Evolutionary conservation across 2,888 invertebrate species (phyloP), one percentile per base, ranked within the genome.

Genomic region (Drosophila quinaria): DNA sequence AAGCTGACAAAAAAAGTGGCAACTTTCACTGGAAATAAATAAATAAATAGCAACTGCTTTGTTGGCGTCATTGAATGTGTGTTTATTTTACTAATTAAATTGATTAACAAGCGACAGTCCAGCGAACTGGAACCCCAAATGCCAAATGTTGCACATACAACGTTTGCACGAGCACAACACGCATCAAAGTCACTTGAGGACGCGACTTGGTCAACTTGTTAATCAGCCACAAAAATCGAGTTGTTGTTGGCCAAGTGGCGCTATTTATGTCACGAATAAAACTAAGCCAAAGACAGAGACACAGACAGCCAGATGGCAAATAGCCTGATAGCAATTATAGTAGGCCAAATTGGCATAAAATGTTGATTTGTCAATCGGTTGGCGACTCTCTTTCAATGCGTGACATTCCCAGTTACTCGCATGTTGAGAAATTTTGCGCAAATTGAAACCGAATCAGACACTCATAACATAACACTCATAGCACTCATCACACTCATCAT

Each of bases 41-140:
- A 55, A 73, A 64, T 52, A 56, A 66, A 70, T 78, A 74, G 61
- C 60, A 77, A 65, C 44, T 33, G 33, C 17, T 50, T 61, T 50
- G 35, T 19, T 52, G 15, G 9, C 51, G 42, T 29, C 44, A 37
- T 9, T 61, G 58, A 47, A 56, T 85, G 67, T 87, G 80, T 87
- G 80, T 81, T 77, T 70, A 78, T 67, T 70, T 75, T 64, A 71
- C 70, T 73, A 88, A 89, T 76, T 80, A 70, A 80, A 80, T 89
- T 80, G 67, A 80, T 86, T 78, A 87, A 70, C 80, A 59, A 74
- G 55, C 69, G 25, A 46, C 42, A 33, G 54, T 46, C 10, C 15
- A 49, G 59, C 44, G 46, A 47, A 41, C 29, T 19, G 33, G 31
- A 19, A 4, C 35, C 19, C 56, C 46, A 65, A 54, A 41, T 71